A percentile compares a stretch with the other conserved stretches of the same genome.
These are phyloP conservation scores for Drosophila bunnanda DNA, from an alignment of 2,888 invertebrate genomes.

Conservation along the genomic window DNA sequence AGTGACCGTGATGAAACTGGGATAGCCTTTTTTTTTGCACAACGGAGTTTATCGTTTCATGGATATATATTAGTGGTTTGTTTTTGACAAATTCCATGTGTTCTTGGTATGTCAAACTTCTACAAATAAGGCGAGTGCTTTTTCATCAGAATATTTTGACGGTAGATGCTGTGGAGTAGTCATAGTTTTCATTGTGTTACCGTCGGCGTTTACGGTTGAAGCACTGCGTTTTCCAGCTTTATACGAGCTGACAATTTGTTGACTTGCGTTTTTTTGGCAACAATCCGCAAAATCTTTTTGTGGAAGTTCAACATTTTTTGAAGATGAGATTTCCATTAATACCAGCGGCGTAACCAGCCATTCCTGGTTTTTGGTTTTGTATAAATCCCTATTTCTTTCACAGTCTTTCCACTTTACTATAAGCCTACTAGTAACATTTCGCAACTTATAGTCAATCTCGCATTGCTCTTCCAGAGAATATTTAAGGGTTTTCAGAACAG, in stretches of 20 bases:
- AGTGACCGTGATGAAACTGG: slow-evolving; percentile 6
- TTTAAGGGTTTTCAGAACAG: slow-evolving; percentile 7
- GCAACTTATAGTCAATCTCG: slow-evolving; percentile 2
- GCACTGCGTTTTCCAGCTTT: slow-evolving; percentile 8
- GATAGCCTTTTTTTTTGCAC: slow-evolving; percentile 1
- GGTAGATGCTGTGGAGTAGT: slow-evolving; percentile 1
- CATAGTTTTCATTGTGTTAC: slow-evolving; percentile 2
- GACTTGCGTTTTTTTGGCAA: background rate
- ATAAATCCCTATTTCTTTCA: background rate
- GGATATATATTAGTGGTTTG: background rate
- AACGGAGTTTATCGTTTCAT: background rate
- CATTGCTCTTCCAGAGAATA: slow-evolving; percentile 5
- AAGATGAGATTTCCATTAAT: slow-evolving; percentile 1
- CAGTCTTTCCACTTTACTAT: slow-evolving; percentile 1
- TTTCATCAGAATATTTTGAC: slow-evolving; percentile 1
- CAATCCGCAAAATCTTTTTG: slow-evolving; percentile 13
- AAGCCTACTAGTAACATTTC: background rate
- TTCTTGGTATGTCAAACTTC: slow-evolving; percentile 1
- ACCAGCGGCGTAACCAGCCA: background rate
- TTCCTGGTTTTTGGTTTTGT: background rate
- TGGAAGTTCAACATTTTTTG: background rate
- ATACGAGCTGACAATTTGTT: slow-evolving; percentile 12
- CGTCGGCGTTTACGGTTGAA: slow-evolving; percentile 7
- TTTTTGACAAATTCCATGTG: slow-evolving; percentile 5
- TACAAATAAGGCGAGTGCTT: slow-evolving; percentile 3